Base-by-base conservation (phyloP, 2,113 vertebrate genomes). In the Epinephelus cyanopodus region DNA sequence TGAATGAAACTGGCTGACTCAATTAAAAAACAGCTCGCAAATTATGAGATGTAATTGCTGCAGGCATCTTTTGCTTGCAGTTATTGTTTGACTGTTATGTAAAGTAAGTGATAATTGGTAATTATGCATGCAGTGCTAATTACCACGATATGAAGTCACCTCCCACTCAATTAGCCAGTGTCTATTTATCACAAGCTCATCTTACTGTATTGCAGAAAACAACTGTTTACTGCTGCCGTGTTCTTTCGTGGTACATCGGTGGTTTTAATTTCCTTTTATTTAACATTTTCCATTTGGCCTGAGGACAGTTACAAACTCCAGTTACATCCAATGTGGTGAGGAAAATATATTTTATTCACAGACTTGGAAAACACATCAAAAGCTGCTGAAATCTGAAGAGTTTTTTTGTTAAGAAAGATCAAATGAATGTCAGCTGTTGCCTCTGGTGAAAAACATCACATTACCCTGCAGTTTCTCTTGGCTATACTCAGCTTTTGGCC, bases 1-100 rank as follows among this genome's bases (percentile, higher is more conserved):
- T 93, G 88, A 93, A 92, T 92, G 88, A 92, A 87, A 81, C 66
- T 25, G 67, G 57, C 69, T 77, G 74, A 89, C 77, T 90, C 91
- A 89, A 93, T 92, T 93, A 89, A 90, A 29, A 85, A 79, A 80
- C 10, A 3, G 33, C 48, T 81, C 25, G 73, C 63, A 91, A 89
- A 90, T 92, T 84, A 83, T 81, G 25, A 86, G 79, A 84, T 81
- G 37, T 90, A 93, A 92, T 95, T 92, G 77, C 76, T 58, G 75
- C 71, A 76, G 73, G 64, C 83, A 88, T 79, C 83, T 83, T 90
- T 87, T 85, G 39, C 47, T 75, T 74, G 69, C 66, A 74, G 74
- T 79, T 86, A 81, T 81, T 91, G 80, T 81, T 84, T 81, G 42
- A 87, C 27, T 62, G 73, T 89, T 88, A 92, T 91, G 86, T 87